A percentile compares a stretch with the other conserved stretches of the same genome.
These are phyloP conservation scores for Phodopus roborovskii DNA, from an alignment of 2,113 vertebrate genomes.

Conservation along the genomic window DNA sequence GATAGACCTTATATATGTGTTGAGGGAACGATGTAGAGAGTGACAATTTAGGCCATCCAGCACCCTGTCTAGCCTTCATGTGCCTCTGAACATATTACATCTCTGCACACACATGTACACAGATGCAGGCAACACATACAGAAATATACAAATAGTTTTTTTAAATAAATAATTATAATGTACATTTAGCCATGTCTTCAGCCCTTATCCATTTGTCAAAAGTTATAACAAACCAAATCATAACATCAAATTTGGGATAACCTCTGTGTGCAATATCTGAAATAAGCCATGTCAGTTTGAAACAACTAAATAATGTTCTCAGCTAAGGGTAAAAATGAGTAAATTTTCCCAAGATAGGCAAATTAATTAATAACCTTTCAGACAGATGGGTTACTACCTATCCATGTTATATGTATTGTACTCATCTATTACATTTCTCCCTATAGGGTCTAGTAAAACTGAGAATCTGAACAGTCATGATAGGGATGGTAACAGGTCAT, in stretches of 20 bases:
- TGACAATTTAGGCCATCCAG: neutral
- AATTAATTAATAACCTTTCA: neutral
- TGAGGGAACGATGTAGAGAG: neutral
- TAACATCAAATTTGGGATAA: neutral
- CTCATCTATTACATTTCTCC: neutral
- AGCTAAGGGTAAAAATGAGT: neutral
- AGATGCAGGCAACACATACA: neutral
- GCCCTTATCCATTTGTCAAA: neutral
- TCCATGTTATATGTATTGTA: neutral
- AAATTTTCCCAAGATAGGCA: constrained; percentile 15
- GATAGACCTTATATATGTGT: neutral
- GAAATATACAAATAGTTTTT: neutral
- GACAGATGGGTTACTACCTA: neutral
- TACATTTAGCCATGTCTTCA: neutral
- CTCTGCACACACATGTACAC: no score
- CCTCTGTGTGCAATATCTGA: neutral
- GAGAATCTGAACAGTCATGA: neutral
- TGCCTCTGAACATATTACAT: neutral
- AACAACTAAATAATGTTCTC: neutral
- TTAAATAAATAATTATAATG: neutral
- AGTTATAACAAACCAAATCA: neutral
- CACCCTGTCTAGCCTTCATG: neutral
- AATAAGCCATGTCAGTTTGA: neutral
- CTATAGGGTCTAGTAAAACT: neutral
- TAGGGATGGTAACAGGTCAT: neutral